phyloP scores from a whole-genome alignment of 2,888 invertebrate species.

The Melanargia galathea region DNA sequence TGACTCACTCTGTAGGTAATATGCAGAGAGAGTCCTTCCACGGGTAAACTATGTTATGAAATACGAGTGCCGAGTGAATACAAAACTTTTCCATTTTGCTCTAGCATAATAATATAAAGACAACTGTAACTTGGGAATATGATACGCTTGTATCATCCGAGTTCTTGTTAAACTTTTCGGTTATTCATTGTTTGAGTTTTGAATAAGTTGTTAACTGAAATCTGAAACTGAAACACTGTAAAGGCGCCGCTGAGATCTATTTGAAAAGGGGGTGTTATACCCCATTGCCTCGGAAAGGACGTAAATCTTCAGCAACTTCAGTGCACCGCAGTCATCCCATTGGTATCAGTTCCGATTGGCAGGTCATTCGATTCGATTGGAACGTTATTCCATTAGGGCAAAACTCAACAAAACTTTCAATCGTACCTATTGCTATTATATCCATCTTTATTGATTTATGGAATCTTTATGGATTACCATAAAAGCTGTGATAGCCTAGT shows the following conservation, averaged over 20 bases:
- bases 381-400: too few relatives aligned
- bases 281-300: too few relatives aligned
- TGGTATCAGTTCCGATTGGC: too few relatives aligned
- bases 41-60: slow-evolving; percentile 31
- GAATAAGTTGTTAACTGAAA: slow-evolving; percentile 14
- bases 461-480: too few relatives aligned
- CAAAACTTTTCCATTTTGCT: slow-evolving; percentile 32
- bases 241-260: neutral
- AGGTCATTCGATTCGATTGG: too few relatives aligned
- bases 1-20: slow-evolving; percentile 23
- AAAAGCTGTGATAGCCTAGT: too few relatives aligned
- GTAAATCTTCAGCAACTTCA: too few relatives aligned
- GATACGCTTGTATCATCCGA: slow-evolving; percentile 19
- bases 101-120: slow-evolving; percentile 23
- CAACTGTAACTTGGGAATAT: slow-evolving; percentile 21
- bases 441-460: too few relatives aligned
- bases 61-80: slow-evolving; percentile 33
- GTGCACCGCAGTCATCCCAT: too few relatives aligned
- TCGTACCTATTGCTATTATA: too few relatives aligned
- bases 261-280: too few relatives aligned
- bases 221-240: neutral
- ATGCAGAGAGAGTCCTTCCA: slow-evolving; percentile 29
- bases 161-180: slow-evolving; percentile 20
- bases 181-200: slow-evolving; percentile 20
- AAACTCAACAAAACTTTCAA: too few relatives aligned